Evolutionary conservation across 1,140 invertebrate genomes (phyloP).

Genomic region (Battus philenor): DNA sequence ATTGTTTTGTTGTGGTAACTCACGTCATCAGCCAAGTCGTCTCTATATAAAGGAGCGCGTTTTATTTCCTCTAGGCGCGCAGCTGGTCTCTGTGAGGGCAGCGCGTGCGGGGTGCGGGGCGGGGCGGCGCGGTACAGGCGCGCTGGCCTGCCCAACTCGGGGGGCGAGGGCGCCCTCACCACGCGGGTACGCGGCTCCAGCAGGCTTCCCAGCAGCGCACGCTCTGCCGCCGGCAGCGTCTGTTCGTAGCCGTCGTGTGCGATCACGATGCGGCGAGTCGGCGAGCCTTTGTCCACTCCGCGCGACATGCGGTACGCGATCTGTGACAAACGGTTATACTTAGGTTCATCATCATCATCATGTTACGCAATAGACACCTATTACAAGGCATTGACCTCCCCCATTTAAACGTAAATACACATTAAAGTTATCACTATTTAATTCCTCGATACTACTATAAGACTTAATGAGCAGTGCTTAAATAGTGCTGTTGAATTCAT

Average conservation of each 20-base stretch:
- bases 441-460: too few species aligned
- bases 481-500: too few species aligned
- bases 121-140: slow-evolving; percentile 72
- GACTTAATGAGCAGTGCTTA: too few species aligned
- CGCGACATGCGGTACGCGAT: slow-evolving; percentile 67
- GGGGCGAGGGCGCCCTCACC: slow-evolving; percentile 77
- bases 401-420: too few species aligned
- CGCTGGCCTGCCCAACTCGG: slow-evolving; percentile 74
- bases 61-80: slow-evolving; percentile 93
- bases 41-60: slow-evolving; percentile 86
- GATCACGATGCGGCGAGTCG: slow-evolving; percentile 79
- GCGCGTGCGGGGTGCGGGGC: slow-evolving; percentile 80
- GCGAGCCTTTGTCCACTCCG: slow-evolving; percentile 59
- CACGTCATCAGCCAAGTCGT: slow-evolving; percentile 87
- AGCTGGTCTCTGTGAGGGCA: slow-evolving; percentile 86
- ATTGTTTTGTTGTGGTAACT: slow-evolving; percentile 31
- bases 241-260: slow-evolving; percentile 92
- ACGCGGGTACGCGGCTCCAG: slow-evolving; percentile 81
- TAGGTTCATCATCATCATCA: too few species aligned
- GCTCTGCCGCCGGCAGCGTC: slow-evolving; percentile 79
- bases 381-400: too few species aligned
- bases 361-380: too few species aligned
- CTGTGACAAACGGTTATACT: too few species aligned
- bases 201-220: slow-evolving; percentile 81
- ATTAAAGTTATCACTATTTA: too few species aligned